Conservation (phyloP, 2,888 invertebrate species). For the Lagria hirta region DNA sequence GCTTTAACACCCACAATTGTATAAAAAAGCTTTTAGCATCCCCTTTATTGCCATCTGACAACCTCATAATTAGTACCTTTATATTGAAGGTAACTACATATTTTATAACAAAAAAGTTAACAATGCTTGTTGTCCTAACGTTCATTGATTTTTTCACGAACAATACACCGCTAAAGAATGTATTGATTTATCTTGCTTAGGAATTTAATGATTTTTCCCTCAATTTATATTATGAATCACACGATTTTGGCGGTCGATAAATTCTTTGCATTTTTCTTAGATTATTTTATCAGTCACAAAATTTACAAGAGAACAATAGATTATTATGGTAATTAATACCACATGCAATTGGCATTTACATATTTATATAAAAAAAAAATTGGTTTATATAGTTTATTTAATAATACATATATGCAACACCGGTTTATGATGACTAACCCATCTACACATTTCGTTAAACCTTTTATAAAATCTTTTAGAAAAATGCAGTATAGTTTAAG, state of each 20-base stretch:
- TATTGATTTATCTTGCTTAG: conserved; percentile 40
- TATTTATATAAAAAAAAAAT: too few relatives aligned
- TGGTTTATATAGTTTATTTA: too few relatives aligned
- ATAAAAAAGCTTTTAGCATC: conserved; percentile 43
- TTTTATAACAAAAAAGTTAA: conserved; percentile 39
- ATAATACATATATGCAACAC: too few relatives aligned
- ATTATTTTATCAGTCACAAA: conserved; percentile 18
- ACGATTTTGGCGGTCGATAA: conserved; percentile 37
- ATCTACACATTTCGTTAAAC: conserved; percentile 4
- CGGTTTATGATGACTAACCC: conserved; percentile 1
- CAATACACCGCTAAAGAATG: conserved; percentile 30
- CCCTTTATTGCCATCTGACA: conserved; percentile 42
- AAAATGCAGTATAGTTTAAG: too few relatives aligned
- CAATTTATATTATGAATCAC: conserved; percentile 36
- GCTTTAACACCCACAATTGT: conserved; percentile 41
- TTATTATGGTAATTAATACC: too few relatives aligned
- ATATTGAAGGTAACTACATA: conserved; percentile 29
- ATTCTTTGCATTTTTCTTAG: conserved; percentile 31
- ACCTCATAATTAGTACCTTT: conserved; percentile 38
- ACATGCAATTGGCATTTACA: too few relatives aligned
- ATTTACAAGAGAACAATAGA: too few relatives aligned
- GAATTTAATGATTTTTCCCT: conserved; percentile 42
- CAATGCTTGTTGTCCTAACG: conserved; percentile 35
- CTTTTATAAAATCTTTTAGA: too few relatives aligned
- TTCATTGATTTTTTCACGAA: conserved; percentile 32